Base-by-base conservation (phyloP, 2,888 invertebrate genomes). In the Allophyes oxyacanthae region DNA sequence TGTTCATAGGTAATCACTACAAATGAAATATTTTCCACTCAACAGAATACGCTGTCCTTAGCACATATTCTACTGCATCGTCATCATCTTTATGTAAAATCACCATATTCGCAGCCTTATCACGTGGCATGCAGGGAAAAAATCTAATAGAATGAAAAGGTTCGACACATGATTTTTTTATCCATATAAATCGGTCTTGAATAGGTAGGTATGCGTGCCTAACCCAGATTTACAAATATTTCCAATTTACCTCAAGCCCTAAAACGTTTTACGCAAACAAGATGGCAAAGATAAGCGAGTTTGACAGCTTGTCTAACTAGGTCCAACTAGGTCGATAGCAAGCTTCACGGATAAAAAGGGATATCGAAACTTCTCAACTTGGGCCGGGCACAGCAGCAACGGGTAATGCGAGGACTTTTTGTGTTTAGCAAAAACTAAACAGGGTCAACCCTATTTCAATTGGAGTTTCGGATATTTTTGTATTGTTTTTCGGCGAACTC, bases 291-390 rank as follows among this genome's bases (percentile, higher is more conserved):
- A 77, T 77, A 72, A 71, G 56, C 45, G 59, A 71, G 64, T 75
- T 79, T 75, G 69, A 73, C 77, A 77, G 71, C 61, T 49, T 60
- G 66, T 55, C 59, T 64, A 67, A 76, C 72, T 73, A 72, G 52
- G 60, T 59, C 64, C 49, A 72, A 77, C 71, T 77, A 70, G 76
- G 78, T 75, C 74, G 73, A 67, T 64, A 65, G 64, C 59, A 72
- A 45, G 68, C 66, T 70, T 51, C 59, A 46, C 49, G 72, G 66
- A 78, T 75, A 75, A 72, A 75, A 77, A 80, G 59, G 63, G 75
- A 75, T 69, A 66, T 66, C 41, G 66, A 63, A 71, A 79, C 49
- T 75, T 63, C 26, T 28, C n/a, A 60, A 60, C 41, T 64, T 59
- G 45, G 48, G 32, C 44, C 56, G 50, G 63, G 44, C 46, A 63